Evolutionary conservation across 1,140 invertebrate species (phyloP).

Genomic region (Linepithema humile): DNA sequence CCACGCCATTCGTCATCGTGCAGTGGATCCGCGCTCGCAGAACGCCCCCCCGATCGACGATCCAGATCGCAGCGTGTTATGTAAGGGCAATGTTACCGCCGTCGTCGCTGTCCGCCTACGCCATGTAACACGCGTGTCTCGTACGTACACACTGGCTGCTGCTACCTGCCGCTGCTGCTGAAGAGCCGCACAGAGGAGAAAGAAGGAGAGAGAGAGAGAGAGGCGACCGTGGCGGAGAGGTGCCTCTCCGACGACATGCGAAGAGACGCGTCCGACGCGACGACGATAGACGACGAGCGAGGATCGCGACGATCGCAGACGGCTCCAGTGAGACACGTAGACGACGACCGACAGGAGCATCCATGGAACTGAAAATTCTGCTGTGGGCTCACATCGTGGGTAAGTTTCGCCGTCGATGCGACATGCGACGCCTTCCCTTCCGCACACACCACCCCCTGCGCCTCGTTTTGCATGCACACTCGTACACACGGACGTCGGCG

Average conservation of each 20-base stretch:
- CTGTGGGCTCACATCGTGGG: slow-evolving; percentile 78
- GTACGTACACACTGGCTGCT: no score
- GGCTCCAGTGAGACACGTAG: slow-evolving; percentile 25
- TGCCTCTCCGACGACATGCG: slow-evolving; percentile 62
- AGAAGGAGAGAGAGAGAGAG: neutral
- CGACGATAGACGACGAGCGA: slow-evolving; percentile 39
- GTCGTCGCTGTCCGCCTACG: neutral
- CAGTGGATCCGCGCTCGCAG: neutral
- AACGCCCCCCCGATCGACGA: neutral
- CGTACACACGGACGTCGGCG: neutral
- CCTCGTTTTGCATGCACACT: no score
- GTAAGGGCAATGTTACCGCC: slow-evolving; percentile 50
- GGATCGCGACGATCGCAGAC: slow-evolving; percentile 30
- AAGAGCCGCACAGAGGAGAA: slow-evolving; percentile 26
- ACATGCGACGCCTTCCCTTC: neutral
- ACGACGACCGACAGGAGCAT: slow-evolving; percentile 44
- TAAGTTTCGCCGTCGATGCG: slow-evolving; percentile 69
- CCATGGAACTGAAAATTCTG: slow-evolving; percentile 80
- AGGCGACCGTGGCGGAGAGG: slow-evolving; percentile 14
- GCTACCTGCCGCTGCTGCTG: neutral
- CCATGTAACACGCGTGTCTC: neutral
- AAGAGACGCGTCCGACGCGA: slow-evolving; percentile 60
- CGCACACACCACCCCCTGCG: neutral
- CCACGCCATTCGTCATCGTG: neutral
- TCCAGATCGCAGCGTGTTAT: slow-evolving; percentile 49